Evolutionary conservation across 2,113 vertebrate genomes (phyloP).

Genomic region (Bombycilla garrulus): DNA sequence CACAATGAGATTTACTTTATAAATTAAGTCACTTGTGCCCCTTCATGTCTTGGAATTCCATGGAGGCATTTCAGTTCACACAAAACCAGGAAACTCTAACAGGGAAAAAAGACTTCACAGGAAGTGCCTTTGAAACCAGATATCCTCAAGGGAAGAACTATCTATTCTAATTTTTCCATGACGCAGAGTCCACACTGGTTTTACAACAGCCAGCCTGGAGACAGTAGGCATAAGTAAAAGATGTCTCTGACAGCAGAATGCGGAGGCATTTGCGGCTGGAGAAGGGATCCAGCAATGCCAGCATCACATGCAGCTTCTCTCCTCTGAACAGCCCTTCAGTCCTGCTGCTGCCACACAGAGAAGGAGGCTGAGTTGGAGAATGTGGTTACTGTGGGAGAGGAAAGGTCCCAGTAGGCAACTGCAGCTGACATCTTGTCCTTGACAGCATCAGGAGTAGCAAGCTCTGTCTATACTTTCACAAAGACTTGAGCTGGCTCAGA

Average conservation of each 20-base stretch:
- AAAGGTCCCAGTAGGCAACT: not conserved
- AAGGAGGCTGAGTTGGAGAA: not conserved
- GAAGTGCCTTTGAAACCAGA: not conserved
- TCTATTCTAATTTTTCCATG: not conserved
- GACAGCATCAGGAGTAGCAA: not conserved
- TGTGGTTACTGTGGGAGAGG: accelerated
- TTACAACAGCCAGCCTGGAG: not conserved
- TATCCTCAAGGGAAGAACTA: not conserved
- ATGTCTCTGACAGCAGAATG: not conserved
- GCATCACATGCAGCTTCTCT: not conserved
- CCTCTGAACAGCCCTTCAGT: not conserved
- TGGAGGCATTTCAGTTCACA: not conserved
- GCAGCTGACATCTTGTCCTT: not conserved
- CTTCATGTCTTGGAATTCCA: not conserved
- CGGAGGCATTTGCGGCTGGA: not conserved
- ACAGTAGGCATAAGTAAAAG: not conserved
- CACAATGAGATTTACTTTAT: not conserved
- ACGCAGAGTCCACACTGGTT: not conserved
- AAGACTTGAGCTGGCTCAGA: not conserved
- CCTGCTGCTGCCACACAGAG: not conserved
- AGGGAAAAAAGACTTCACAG: not conserved
- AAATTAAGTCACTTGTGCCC: not conserved
- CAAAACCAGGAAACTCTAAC: not conserved
- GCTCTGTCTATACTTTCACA: not conserved
- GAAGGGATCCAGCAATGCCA: not conserved